Evolutionary conservation across 1,140 invertebrate genomes (phyloP).

Genomic region (Branchinecta lynchi): DNA sequence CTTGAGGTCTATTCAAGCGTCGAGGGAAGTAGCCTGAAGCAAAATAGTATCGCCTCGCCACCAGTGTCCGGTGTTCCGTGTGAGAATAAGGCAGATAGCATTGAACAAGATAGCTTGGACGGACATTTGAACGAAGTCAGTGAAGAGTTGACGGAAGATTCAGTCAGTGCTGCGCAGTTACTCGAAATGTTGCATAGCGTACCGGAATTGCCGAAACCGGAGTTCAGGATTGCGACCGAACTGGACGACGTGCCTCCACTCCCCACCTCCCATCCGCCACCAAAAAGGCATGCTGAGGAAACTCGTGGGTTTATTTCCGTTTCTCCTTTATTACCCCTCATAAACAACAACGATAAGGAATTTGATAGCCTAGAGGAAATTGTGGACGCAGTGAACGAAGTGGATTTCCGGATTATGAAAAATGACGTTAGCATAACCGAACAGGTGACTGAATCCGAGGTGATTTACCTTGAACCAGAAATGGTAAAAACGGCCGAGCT

Average conservation of each 20-base stretch:
- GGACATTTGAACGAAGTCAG: neutral
- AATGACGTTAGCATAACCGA: neutral
- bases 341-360: neutral
- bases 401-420: neutral
- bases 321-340: neutral
- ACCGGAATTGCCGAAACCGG: slow-evolving; percentile 2
- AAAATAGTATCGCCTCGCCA: neutral
- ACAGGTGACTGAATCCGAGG: neutral
- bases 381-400: neutral
- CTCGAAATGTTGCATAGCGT: neutral
- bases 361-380: neutral
- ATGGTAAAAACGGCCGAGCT: neutral
- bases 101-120: neutral
- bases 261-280: neutral
- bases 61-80: no score
- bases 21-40: neutral
- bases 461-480: neutral
- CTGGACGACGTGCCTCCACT: neutral
- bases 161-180: neutral
- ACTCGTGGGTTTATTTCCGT: neutral
- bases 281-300: neutral
- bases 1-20: neutral
- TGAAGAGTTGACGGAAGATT: neutral
- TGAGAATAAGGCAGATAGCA: neutral
- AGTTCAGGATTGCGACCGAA: neutral